Evolutionary conservation across 2,888 invertebrate species (phyloP).

Genomic region (Strigamia crassipes): DNA sequence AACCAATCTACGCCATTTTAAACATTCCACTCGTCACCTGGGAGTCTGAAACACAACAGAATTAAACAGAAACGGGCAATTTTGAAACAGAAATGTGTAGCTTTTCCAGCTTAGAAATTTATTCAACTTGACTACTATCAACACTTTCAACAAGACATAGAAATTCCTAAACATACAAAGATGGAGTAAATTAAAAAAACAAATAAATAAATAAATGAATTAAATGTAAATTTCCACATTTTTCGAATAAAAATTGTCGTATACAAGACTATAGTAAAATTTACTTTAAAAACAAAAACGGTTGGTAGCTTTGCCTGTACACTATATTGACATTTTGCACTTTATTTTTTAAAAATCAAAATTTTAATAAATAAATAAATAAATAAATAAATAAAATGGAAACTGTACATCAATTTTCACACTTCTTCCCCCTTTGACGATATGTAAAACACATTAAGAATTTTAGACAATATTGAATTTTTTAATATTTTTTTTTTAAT

Average conservation of each 20-base stretch:
- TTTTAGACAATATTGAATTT: slow-evolving; percentile 13
- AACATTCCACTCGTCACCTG: too few species aligned
- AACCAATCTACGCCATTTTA: too few species aligned
- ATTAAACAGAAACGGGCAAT: neutral
- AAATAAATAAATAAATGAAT: neutral
- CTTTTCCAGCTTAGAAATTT: slow-evolving; percentile 29
- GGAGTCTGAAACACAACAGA: too few species aligned
- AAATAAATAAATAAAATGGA: neutral
- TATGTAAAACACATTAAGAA: slow-evolving; percentile 10
- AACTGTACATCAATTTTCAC: neutral
- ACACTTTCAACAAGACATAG: slow-evolving; percentile 34
- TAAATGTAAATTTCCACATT: neutral
- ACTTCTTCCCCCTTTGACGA: neutral
- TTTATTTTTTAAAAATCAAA: neutral
- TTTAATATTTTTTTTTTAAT: neutral
- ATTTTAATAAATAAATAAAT: neutral
- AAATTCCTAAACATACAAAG: slow-evolving; percentile 36
- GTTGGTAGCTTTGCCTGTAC: slow-evolving; percentile 14
- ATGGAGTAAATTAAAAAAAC: neutral
- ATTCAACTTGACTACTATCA: slow-evolving; percentile 32
- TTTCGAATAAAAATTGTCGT: neutral
- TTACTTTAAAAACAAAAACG: neutral
- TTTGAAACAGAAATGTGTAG: neutral
- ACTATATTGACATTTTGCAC: slow-evolving; percentile 4
- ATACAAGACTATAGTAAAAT: slow-evolving; percentile 31